Percentiles rank a stretch among this genome's conserved stretches.
Conservation (phyloP, 2,113 vertebrate genomes). For the Pantherophis guttatus region DNA sequence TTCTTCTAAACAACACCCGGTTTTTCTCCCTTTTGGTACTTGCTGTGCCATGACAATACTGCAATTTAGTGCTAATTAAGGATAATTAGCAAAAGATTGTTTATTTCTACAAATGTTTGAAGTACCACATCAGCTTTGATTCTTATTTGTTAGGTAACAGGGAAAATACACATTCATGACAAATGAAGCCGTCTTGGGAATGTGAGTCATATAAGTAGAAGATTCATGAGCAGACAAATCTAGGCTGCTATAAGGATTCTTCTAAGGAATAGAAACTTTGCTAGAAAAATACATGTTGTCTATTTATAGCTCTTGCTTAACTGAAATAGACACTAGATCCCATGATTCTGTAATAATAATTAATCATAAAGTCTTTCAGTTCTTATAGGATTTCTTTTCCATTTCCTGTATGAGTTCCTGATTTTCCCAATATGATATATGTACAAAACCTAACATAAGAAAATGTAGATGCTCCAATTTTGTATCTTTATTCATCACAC, state of each 20-base stretch:
- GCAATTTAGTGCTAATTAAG: conserved; percentile 17
- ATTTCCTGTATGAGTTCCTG: neutral
- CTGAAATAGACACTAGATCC: neutral
- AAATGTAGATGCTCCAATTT: neutral
- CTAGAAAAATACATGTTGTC: neutral
- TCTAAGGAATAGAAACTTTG: neutral
- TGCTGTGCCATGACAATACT: conserved; percentile 18
- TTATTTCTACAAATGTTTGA: conserved; percentile 14
- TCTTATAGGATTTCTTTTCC: neutral
- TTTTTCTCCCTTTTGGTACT: neutral
- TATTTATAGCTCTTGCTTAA: neutral
- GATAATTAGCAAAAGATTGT: conserved; percentile 22
- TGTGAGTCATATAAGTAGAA: neutral
- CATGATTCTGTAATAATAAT: neutral
- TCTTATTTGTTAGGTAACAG: neutral
- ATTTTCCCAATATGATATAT: neutral
- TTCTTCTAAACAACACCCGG: neutral
- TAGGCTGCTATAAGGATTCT: conserved; percentile 4
- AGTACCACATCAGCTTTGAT: conserved; percentile 17
- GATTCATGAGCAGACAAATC: neutral
- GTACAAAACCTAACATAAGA: neutral
- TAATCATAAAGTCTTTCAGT: neutral
- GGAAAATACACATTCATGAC: neutral
- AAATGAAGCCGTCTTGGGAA: neutral
- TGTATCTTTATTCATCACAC: neutral